These are phyloP conservation scores for Eudyptes chrysolophus DNA, from an alignment of 2,113 vertebrate genomes.

Conservation along the genomic window DNA sequence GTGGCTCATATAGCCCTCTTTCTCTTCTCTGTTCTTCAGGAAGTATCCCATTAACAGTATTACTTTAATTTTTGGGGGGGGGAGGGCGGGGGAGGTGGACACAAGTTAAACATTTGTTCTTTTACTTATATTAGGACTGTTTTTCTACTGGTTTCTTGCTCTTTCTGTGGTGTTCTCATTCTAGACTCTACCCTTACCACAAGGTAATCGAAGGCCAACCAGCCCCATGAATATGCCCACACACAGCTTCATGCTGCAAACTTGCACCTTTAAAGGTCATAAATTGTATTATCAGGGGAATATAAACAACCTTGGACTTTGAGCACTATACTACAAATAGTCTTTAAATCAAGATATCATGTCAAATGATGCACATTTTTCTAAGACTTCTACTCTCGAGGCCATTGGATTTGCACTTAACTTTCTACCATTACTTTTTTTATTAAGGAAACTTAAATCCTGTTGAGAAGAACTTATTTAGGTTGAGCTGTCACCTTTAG, in stretches of 20 bases:
- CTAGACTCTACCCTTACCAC: neutral
- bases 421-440: constrained; percentile 41
- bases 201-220: neutral
- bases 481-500: constrained; percentile 51
- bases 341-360: constrained; percentile 2
- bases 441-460: constrained; percentile 45
- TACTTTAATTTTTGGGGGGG: neutral
- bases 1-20: neutral
- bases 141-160: neutral
- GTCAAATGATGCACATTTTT: neutral
- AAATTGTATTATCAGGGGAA: neutral
- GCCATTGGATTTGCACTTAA: neutral
- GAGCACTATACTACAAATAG: neutral
- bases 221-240: neutral
- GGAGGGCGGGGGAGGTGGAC: fast-evolving
- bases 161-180: neutral
- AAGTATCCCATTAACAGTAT: neutral
- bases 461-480: constrained; percentile 49
- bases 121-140: neutral
- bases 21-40: neutral
- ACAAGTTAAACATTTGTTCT: neutral
- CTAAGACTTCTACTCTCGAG: neutral
- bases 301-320: neutral
- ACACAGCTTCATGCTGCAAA: neutral
- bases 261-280: neutral